A percentile compares a stretch with the other conserved stretches of the same genome.
Evolutionary conservation across 37 sponge, comb jelly and placozoan genomes (phyloP).

Genomic region (Halichondria panicea): DNA sequence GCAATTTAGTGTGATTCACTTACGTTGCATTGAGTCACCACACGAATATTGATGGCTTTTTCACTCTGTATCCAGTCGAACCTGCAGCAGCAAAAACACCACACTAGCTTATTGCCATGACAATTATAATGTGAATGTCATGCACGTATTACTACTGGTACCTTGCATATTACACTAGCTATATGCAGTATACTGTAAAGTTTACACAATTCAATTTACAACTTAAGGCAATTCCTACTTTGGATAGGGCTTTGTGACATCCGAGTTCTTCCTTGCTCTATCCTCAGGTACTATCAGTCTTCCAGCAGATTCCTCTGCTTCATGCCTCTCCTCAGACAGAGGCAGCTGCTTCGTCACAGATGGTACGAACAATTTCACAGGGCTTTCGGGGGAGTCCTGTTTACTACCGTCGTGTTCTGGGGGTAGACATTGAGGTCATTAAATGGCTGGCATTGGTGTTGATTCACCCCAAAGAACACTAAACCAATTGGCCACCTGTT

Average conservation of each 20-base stretch:
- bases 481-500: neutral
- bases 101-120: too few relatives aligned
- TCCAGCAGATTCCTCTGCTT: neutral
- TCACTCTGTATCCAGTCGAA: slow-evolving; percentile 77
- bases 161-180: neutral
- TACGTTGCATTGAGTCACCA: slow-evolving; percentile 49
- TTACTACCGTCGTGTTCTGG: slow-evolving; percentile 22
- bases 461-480: neutral
- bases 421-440: neutral
- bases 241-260: slow-evolving; percentile 40
- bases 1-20: neutral
- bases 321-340: neutral
- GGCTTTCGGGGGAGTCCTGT: slow-evolving; percentile 46
- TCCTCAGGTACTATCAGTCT: slow-evolving; percentile 20
- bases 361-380: slow-evolving; percentile 21
- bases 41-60: slow-evolving; percentile 22
- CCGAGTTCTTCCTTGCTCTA: slow-evolving; percentile 35
- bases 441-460: neutral
- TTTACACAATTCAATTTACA: neutral
- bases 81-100: slow-evolving; percentile 33
- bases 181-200: neutral
- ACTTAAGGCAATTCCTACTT: slow-evolving; percentile 3
- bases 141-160: neutral
- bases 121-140: too few relatives aligned
- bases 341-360: neutral